A percentile compares a stretch with the other conserved stretches of the same genome.
These are phyloP conservation scores for Melitaea athalia DNA, from an alignment of 2,888 invertebrate species.

Conservation along the genomic window DNA sequence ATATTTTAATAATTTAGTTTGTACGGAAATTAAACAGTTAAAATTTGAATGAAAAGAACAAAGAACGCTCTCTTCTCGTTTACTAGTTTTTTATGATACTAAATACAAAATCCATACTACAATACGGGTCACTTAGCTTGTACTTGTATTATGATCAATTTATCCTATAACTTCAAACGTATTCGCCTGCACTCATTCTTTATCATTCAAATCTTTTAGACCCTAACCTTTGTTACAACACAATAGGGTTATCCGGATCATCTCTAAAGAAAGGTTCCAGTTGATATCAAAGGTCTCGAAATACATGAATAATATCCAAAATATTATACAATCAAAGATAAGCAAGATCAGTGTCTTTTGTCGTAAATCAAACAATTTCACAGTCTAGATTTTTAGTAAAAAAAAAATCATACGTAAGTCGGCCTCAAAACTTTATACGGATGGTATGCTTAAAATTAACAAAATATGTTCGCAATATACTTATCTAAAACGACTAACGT, in stretches of 20 bases:
- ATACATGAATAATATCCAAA: background rate
- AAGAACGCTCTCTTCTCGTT: no score
- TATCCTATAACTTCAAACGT: background rate
- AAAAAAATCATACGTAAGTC: no score
- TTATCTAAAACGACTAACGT: no score
- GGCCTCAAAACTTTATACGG: no score
- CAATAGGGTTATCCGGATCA: constrained; percentile 19
- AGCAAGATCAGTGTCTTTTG: background rate
- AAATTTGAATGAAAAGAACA: no score
- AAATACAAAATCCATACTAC: background rate
- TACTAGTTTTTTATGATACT: no score
- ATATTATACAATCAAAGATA: background rate
- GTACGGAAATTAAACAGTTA: no score
- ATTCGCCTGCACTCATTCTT: background rate
- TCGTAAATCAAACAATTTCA: background rate
- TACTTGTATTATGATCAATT: background rate
- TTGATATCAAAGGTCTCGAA: constrained; percentile 22
- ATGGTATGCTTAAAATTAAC: no score
- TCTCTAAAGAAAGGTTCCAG: constrained; percentile 8
- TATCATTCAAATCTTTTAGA: constrained; percentile 20
- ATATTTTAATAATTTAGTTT: no score
- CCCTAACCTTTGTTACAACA: constrained; percentile 18
- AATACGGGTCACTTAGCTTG: background rate
- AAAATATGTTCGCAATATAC: no score
- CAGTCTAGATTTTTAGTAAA: background rate